Conservation (phyloP, 2,797 vertebrate genomes). For the Enteromius viviparus region DNA sequence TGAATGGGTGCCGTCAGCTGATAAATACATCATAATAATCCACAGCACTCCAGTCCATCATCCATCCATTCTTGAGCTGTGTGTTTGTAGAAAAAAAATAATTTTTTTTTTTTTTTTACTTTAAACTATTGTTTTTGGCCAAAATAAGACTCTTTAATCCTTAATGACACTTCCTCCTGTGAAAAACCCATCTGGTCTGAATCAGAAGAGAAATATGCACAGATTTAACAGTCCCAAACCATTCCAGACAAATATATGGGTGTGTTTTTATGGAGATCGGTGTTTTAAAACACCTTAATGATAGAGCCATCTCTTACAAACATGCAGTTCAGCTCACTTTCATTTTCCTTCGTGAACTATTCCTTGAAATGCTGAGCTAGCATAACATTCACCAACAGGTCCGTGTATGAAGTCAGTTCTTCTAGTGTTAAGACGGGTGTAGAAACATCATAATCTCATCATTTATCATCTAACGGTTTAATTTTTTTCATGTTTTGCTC, state of each 20-base stretch:
- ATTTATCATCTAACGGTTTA: too few species aligned
- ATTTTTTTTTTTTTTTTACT: not conserved
- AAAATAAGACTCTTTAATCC: not conserved
- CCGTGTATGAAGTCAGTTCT: not conserved
- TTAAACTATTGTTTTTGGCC: not conserved
- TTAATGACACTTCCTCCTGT: not conserved
- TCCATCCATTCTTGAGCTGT: not conserved
- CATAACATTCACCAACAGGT: not conserved
- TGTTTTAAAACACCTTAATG: not conserved
- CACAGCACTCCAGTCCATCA: not conserved
- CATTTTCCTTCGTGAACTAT: not conserved
- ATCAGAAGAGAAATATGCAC: not conserved
- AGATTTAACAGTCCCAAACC: not conserved
- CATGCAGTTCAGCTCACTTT: not conserved
- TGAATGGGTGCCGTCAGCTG: not conserved
- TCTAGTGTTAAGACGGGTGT: not conserved
- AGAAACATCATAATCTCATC: not conserved
- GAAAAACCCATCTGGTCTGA: not conserved
- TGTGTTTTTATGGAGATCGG: not conserved
- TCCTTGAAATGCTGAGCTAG: not conserved
- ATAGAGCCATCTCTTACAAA: not conserved
- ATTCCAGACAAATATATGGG: not conserved
- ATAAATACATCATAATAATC: not conserved
- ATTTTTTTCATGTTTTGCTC: too few species aligned
- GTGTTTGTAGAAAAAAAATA: not conserved